A percentile compares a stretch with the other conserved stretches of the same genome.
Evolutionary conservation across 2,888 invertebrate species (phyloP).

Genomic region (Prosapia bicincta): DNA sequence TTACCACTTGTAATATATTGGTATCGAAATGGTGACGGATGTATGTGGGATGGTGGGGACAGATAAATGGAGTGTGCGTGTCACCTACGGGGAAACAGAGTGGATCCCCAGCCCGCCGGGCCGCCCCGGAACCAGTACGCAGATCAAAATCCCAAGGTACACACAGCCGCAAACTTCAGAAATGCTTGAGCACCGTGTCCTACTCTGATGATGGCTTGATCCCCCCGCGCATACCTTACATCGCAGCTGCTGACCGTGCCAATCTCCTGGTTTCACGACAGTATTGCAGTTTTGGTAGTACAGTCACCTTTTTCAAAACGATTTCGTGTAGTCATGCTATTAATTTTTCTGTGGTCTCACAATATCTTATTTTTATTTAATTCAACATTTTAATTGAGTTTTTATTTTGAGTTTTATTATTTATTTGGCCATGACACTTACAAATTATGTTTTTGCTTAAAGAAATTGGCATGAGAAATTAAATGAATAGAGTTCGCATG

Average conservation of each 20-base stretch:
- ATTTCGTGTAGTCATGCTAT: slow-evolving; percentile 8
- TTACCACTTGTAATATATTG: neutral
- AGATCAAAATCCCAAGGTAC: slow-evolving; percentile 95
- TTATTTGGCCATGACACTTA: slow-evolving; percentile 32
- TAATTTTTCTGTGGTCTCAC: slow-evolving; percentile 22
- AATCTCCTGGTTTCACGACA: slow-evolving; percentile 78
- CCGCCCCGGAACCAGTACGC: slow-evolving; percentile 60
- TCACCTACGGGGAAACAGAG: slow-evolving; percentile 52
- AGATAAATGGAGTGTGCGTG: slow-evolving; percentile 77
- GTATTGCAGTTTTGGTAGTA: slow-evolving; percentile 96
- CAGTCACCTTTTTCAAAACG: slow-evolving; percentile 56
- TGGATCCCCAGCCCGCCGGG: slow-evolving; percentile 46
- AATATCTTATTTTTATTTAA: slow-evolving; percentile 1
- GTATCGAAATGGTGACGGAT: slow-evolving; percentile 17
- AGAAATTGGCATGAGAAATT: neutral
- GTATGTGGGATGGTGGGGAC: slow-evolving; percentile 40
- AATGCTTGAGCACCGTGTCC: slow-evolving; percentile 86
- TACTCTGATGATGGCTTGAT: slow-evolving; percentile 61
- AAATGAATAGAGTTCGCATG: neutral
- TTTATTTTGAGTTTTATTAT: slow-evolving; percentile 16
- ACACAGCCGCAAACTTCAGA: slow-evolving; percentile 74
- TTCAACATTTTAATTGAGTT: slow-evolving; percentile 6
- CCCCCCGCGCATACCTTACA: slow-evolving; percentile 46
- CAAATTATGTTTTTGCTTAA: slow-evolving; percentile 21
- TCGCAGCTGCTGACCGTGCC: slow-evolving; percentile 49